These are phyloP conservation scores for Liparis tanakae DNA, from an alignment of 2,797 vertebrate genomes.

Conservation along the genomic window DNA sequence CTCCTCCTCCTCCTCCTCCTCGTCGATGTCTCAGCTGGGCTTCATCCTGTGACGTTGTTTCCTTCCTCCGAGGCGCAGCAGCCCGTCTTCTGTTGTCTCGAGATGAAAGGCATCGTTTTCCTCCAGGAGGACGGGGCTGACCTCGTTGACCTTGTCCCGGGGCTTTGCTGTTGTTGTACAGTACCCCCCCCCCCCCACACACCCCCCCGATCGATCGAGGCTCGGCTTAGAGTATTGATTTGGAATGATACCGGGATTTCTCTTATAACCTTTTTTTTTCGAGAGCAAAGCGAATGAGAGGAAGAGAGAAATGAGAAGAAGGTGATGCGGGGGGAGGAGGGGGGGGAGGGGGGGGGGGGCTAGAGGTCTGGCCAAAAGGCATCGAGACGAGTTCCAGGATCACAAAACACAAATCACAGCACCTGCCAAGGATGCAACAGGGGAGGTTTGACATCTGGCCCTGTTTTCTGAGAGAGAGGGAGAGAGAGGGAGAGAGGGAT, in stretches of 20 bases:
- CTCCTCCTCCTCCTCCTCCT: no score
- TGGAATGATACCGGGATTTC: conserved; percentile 33
- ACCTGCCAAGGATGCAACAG: conserved; percentile 57
- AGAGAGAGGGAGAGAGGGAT: no score
- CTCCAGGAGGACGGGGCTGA: conserved; percentile 10
- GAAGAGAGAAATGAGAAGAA: conserved; percentile 40
- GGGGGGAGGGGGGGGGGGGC: no score
- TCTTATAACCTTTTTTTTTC: conserved; percentile 1
- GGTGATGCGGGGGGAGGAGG: no score
- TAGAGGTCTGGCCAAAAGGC: no score
- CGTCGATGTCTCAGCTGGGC: no score
- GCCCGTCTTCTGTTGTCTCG: conserved; percentile 35
- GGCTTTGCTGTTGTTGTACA: conserved; percentile 20
- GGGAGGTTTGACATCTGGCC: conserved; percentile 54
- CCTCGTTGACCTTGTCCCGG: conserved; percentile 4
- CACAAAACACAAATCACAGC: conserved; percentile 67
- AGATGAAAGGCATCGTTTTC: conserved; percentile 46
- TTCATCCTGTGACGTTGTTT: conserved; percentile 24
- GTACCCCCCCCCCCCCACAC: conserved; percentile 21
- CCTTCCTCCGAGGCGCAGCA: conserved; percentile 54
- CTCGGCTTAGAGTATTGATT: conserved; percentile 49
- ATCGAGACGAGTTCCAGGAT: conserved; percentile 5
- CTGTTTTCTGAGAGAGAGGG: no score
- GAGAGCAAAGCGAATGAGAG: conserved; percentile 29
- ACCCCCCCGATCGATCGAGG: conserved; percentile 40